Conservation (phyloP, 2,888 invertebrate species). For the Andrena camellia region DNA sequence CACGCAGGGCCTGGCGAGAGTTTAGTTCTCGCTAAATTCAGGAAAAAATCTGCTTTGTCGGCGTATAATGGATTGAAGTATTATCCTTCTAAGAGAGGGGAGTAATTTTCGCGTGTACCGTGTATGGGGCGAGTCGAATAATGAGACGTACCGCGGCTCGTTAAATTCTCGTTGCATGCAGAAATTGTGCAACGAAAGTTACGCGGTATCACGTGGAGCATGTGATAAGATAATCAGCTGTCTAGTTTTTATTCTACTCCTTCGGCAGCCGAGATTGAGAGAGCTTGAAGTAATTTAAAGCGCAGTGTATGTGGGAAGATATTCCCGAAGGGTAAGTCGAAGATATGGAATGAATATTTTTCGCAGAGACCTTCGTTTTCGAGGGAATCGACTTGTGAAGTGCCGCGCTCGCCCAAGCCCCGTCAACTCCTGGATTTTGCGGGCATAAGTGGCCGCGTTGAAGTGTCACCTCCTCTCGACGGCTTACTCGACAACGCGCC, state of each 20-base stretch:
- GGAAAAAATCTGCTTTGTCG: too few species aligned
- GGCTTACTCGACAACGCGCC: conserved; percentile 11
- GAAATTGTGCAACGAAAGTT: too few species aligned
- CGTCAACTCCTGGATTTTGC: conserved; percentile 35
- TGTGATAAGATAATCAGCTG: too few species aligned
- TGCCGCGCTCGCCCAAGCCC: not conserved
- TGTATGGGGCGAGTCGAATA: too few species aligned
- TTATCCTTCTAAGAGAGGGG: too few species aligned
- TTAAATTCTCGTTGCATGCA: conserved; percentile 15
- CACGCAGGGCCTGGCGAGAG: not conserved
- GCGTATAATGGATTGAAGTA: too few species aligned
- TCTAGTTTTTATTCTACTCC: too few species aligned
- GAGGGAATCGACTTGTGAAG: not conserved
- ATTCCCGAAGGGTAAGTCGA: not conserved
- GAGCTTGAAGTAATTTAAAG: too few species aligned
- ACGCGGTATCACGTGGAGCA: too few species aligned
- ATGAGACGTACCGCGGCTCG: too few species aligned
- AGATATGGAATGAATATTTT: not conserved
- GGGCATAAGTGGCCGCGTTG: conserved; percentile 41
- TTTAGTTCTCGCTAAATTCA: not conserved
- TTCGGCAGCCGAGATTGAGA: too few species aligned
- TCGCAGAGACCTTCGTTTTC: not conserved
- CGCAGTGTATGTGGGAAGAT: not conserved
- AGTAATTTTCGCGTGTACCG: too few species aligned
- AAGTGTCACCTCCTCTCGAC: conserved; percentile 29